Conservation (phyloP, 2,797 vertebrate species). For the Squalus acanthias region DNA sequence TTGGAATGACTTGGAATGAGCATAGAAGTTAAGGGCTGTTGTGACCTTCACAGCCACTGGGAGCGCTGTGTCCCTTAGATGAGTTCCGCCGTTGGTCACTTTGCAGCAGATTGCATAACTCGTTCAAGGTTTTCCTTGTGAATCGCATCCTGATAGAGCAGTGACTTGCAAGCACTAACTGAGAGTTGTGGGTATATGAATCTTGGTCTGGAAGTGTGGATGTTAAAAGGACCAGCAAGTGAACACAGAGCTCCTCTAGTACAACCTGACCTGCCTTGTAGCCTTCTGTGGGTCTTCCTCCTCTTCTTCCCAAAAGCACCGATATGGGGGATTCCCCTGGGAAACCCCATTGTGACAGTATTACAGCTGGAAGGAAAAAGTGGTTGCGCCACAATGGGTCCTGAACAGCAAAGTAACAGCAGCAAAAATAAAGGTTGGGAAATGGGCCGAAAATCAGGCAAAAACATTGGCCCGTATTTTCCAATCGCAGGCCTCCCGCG, state of each 20-base stretch:
- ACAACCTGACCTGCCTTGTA: not conserved
- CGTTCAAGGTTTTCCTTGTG: too few species aligned
- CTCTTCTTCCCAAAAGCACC: not conserved
- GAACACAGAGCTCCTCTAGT: too few species aligned
- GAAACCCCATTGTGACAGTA: not conserved
- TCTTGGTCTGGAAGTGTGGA: too few species aligned
- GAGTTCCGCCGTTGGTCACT: too few species aligned
- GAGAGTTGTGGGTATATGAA: not conserved
- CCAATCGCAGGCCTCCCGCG: too few species aligned
- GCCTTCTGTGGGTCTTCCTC: not conserved
- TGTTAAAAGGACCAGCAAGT: too few species aligned
- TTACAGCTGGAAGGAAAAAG: not conserved
- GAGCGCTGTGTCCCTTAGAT: too few species aligned
- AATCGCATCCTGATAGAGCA: not conserved
- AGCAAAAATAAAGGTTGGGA: not conserved
- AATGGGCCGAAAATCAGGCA: not conserved
- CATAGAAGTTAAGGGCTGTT: too few species aligned
- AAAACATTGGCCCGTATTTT: too few species aligned
- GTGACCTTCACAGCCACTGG: too few species aligned
- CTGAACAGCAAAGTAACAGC: not conserved
- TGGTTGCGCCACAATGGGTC: not conserved
- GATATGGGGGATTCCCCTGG: not conserved
- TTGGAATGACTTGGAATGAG: too few species aligned
- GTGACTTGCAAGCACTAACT: not conserved
- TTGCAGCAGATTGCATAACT: too few species aligned